Percentiles rank a stretch among this genome's conserved stretches.
phyloP scores from a whole-genome alignment of 2,888 invertebrate species.

The Melanchra persicariae region DNA sequence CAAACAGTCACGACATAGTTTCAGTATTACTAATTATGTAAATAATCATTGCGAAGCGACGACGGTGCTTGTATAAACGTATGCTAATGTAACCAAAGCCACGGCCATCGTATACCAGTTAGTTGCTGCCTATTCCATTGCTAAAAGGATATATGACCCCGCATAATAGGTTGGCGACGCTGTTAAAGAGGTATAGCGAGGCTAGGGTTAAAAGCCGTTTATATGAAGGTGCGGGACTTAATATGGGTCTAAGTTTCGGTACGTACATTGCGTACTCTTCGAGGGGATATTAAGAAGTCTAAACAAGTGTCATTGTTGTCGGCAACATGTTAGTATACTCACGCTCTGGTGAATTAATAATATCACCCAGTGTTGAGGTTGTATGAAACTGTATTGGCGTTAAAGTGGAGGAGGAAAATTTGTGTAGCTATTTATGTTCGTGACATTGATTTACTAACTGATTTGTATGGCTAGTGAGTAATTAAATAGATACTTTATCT shows the following conservation, averaged over 20 bases:
- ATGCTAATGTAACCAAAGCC: slow-evolving; percentile 77
- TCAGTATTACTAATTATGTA: slow-evolving; percentile 75
- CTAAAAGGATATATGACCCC: slow-evolving; percentile 66
- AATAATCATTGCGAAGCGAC: slow-evolving; percentile 73
- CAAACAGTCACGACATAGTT: slow-evolving; percentile 40
- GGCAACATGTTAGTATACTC: slow-evolving; percentile 24
- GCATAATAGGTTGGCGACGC: slow-evolving; percentile 63
- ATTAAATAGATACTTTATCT: too few relatives aligned
- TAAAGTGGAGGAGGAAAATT: neutral
- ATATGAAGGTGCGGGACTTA: slow-evolving; percentile 58
- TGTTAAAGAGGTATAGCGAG: slow-evolving; percentile 57
- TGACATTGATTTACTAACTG: neutral
- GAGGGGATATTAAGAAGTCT: slow-evolving; percentile 53
- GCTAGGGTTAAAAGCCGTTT: slow-evolving; percentile 66
- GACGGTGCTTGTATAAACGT: slow-evolving; percentile 70
- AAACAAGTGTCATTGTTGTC: slow-evolving; percentile 43
- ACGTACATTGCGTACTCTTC: slow-evolving; percentile 31
- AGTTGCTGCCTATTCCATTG: slow-evolving; percentile 63
- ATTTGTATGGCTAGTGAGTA: neutral
- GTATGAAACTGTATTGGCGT: neutral
- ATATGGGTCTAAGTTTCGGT: slow-evolving; percentile 53
- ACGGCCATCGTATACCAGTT: slow-evolving; percentile 60
- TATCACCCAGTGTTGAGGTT: neutral
- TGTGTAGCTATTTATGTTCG: neutral
- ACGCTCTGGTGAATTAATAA: slow-evolving; percentile 26